Evolutionary conservation across 2,888 invertebrate genomes (phyloP).

Genomic region (Anthophora plumipes): DNA sequence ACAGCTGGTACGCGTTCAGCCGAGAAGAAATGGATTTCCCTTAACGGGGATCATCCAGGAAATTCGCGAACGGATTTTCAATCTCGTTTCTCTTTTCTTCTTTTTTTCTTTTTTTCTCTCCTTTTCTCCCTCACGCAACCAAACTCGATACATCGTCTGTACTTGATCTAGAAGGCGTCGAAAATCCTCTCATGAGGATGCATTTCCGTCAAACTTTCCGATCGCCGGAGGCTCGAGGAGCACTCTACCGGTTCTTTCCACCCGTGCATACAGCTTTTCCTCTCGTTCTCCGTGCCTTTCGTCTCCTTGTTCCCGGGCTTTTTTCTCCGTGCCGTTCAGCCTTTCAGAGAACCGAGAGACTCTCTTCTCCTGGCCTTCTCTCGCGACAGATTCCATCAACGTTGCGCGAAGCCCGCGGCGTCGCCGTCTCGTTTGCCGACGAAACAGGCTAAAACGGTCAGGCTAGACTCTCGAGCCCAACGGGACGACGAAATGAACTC

Average conservation of each 20-base stretch:
- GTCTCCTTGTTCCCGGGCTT: slow-evolving; percentile 27
- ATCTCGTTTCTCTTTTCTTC: neutral
- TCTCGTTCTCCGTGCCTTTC: slow-evolving; percentile 32
- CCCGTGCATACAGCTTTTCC: slow-evolving; percentile 33
- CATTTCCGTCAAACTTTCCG: slow-evolving; percentile 69
- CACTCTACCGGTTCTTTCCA: slow-evolving; percentile 41
- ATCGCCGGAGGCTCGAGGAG: slow-evolving; percentile 67
- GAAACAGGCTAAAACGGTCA: slow-evolving; percentile 38
- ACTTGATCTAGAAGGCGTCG: slow-evolving; percentile 46
- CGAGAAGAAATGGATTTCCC: slow-evolving; percentile 23
- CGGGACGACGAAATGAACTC: neutral
- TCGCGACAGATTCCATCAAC: slow-evolving; percentile 57
- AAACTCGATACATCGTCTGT: slow-evolving; percentile 22
- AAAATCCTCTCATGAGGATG: slow-evolving; percentile 63
- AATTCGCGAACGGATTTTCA: slow-evolving; percentile 41
- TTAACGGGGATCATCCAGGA: slow-evolving; percentile 22
- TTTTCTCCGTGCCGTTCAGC: slow-evolving; percentile 41
- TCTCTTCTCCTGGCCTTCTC: neutral
- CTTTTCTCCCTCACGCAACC: slow-evolving; percentile 5
- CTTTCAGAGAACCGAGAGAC: slow-evolving; percentile 26
- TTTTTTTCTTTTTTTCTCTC: no score
- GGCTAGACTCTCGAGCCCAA: neutral
- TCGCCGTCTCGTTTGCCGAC: slow-evolving; percentile 4
- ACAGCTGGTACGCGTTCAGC: neutral
- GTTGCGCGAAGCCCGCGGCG: slow-evolving; percentile 43